phyloP scores from a whole-genome alignment of 2,797 vertebrate genomes.

The Chrysocyon brachyurus region DNA sequence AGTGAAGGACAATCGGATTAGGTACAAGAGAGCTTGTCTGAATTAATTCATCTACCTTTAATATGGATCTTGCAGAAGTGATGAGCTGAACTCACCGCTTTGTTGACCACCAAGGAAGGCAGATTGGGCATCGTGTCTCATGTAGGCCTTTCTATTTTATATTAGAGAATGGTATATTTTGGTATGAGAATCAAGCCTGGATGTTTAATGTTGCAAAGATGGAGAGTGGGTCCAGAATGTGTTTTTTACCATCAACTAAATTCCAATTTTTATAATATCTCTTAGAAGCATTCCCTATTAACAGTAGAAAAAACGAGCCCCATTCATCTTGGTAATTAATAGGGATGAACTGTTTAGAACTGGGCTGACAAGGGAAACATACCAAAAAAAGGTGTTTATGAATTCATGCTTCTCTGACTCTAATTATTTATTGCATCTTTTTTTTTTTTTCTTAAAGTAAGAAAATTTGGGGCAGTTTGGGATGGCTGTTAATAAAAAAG shows the following conservation, averaged over 20 bases:
- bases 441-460: not conserved
- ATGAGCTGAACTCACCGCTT: not conserved
- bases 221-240: not conserved
- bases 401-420: not conserved
- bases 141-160: not conserved
- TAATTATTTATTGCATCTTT: not conserved
- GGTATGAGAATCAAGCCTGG: not conserved
- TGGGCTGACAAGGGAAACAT: not conserved
- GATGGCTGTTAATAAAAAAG: not conserved
- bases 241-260: not conserved
- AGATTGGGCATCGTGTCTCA: not conserved
- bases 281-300: not conserved
- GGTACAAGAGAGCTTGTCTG: not conserved
- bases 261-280: not conserved
- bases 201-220: not conserved
- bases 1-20: not conserved
- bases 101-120: not conserved
- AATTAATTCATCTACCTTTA: not conserved
- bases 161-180: not conserved
- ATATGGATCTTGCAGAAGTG: not conserved
- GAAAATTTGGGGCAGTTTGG: not conserved
- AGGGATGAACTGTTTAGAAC: not conserved
- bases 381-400: not conserved
- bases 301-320: not conserved
- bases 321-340: constrained; percentile 10